Evolutionary conservation across 2,797 vertebrate species (phyloP).

Genomic region (Enteromius thamalakanensis): DNA sequence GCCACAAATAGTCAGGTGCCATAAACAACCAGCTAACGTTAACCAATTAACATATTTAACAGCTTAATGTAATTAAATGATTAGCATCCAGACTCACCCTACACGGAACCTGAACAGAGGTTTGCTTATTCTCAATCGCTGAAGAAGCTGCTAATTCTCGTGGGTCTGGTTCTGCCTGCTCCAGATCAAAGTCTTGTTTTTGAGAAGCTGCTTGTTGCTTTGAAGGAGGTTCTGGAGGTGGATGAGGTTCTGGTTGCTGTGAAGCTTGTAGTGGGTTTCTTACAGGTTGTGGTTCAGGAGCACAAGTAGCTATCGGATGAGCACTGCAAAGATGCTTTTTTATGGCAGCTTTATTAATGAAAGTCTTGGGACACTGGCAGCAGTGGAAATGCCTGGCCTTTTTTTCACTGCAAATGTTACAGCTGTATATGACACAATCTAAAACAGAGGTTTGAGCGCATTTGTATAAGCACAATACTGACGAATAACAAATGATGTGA

Average conservation of each 20-base stretch:
- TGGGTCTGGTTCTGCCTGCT: no score
- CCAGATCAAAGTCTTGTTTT: no score
- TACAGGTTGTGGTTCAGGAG: neutral
- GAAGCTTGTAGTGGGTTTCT: neutral
- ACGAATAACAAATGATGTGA: neutral
- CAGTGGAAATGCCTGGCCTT: slow-evolving; percentile 21
- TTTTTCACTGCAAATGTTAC: neutral
- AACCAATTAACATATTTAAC: neutral
- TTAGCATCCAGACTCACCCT: no score
- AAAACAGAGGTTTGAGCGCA: neutral
- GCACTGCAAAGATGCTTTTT: slow-evolving; percentile 3
- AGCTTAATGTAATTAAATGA: no score
- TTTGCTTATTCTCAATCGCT: no score
- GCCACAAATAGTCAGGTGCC: neutral
- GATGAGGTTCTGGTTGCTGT: no score
- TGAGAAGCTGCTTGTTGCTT: neutral
- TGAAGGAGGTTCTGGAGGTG: no score
- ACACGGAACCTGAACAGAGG: no score
- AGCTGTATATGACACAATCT: slow-evolving; percentile 23
- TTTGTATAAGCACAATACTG: no score
- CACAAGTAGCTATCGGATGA: neutral
- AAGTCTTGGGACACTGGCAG: slow-evolving; percentile 15
- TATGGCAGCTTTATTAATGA: neutral
- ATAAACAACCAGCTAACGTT: neutral
- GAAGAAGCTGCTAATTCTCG: no score